Percentiles rank a stretch among this genome's conserved stretches.
These are phyloP conservation scores for Lepidochitona cinerea DNA, from an alignment of 2,888 invertebrate species.

Conservation along the genomic window DNA sequence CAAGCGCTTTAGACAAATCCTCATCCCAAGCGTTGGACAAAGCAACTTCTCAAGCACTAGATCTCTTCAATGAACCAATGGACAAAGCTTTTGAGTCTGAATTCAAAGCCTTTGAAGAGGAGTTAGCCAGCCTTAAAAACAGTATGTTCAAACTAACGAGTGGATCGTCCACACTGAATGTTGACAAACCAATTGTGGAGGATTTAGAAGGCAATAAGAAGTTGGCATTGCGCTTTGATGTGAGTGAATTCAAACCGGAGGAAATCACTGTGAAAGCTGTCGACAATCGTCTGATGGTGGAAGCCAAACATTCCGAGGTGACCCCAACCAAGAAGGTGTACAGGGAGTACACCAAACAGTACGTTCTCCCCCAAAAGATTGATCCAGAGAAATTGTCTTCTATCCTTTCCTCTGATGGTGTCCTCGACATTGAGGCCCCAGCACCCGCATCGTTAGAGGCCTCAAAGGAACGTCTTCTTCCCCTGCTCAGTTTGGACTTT, in stretches of 20 bases:
- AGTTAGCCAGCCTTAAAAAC: conserved; percentile 41
- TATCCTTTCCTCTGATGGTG: conserved; percentile 95
- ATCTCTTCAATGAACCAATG: conserved; percentile 15
- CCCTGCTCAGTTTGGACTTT: conserved; percentile 73
- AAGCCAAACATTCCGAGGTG: conserved; percentile 99
- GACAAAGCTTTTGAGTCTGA: conserved; percentile 24
- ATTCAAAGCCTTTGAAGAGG: conserved; percentile 41
- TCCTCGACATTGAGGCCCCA: conserved; percentile 96
- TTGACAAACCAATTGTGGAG: conserved; percentile 48
- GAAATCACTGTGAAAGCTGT: conserved; percentile 99
- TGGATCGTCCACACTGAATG: conserved; percentile 28
- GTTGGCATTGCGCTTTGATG: conserved; percentile 95
- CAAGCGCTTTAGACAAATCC: background rate
- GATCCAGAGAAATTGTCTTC: conserved; percentile 97
- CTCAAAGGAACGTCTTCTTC: conserved; percentile 81
- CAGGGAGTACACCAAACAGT: conserved; percentile 98
- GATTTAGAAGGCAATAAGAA: conserved; percentile 83
- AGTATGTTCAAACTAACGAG: conserved; percentile 48
- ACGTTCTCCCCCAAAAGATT: conserved; percentile 95
- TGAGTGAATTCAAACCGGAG: conserved; percentile 94
- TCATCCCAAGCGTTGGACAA: background rate
- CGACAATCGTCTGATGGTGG: conserved; percentile 93
- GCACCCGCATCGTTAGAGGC: conserved; percentile 85
- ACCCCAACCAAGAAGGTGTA: conserved; percentile 97
- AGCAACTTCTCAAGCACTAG: background rate